Evolutionary conservation across 2,113 vertebrate genomes (phyloP).

Genomic region (Rhinoptilus africanus): DNA sequence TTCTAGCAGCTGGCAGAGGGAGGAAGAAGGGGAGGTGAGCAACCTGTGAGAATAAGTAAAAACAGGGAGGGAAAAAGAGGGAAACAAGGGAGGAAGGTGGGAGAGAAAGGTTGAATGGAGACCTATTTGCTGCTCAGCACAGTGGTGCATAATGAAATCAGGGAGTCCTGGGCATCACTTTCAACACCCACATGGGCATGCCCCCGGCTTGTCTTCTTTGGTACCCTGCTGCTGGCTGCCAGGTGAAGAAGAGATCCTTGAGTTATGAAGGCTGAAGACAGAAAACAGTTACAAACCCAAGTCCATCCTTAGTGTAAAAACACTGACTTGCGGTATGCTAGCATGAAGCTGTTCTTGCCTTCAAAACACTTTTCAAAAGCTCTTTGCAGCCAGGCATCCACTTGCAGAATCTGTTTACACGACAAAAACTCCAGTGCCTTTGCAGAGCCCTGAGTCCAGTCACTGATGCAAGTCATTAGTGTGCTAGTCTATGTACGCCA

Average conservation of each 20-base stretch:
- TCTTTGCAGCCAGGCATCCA: neutral
- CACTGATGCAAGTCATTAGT: neutral
- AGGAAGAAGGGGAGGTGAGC: neutral
- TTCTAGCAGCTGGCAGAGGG: neutral
- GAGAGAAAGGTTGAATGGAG: neutral
- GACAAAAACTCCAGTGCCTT: neutral
- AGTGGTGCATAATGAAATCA: neutral
- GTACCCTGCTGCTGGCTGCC: neutral
- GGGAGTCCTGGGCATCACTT: neutral
- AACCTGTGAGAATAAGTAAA: neutral
- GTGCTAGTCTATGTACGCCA: neutral
- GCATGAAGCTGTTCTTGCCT: neutral
- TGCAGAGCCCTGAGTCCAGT: neutral
- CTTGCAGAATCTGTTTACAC: neutral
- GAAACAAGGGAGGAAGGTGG: neutral
- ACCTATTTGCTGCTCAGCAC: neutral
- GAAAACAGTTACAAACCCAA: neutral
- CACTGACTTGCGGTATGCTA: neutral
- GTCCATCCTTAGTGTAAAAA: neutral
- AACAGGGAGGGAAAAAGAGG: neutral
- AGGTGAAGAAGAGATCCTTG: accelerated
- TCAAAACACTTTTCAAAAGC: neutral
- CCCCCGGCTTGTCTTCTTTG: neutral
- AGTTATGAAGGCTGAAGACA: neutral
- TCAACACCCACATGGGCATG: neutral